Evolutionary conservation across 1,140 invertebrate species (phyloP), one percentile per base, ranked within the genome.

Genomic region (Drosophila ficusphila): DNA sequence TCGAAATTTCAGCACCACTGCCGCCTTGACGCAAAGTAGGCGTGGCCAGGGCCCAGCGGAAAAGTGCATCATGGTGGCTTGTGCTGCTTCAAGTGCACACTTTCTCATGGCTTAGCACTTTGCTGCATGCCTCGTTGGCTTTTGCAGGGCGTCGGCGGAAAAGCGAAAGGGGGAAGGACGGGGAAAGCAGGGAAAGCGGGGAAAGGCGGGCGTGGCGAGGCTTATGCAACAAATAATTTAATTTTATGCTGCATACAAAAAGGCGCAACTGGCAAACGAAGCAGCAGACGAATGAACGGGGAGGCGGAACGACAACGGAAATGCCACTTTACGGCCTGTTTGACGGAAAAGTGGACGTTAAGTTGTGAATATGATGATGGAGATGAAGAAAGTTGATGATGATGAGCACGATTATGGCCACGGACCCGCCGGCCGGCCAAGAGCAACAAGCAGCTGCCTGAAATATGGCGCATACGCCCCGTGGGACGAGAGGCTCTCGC

Each of bases 181-280:
- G 8, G 11, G 18, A 34, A 9, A 19, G 9, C 21, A 41, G n/a
- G 12, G 16, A 16, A 2, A 16, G 6, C 25, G 23, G 9, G 14
- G 38, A 23, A 14, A 44, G 46, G 11, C 12, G 57, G 54, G 49
- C 11, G 47, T 44, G 58, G 81, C 11, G 47, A 48, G 58, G 81
- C 81, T 86, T 86, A 88, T 86, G 81, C 81, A 81, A 86, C 82
- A 86, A 86, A 86, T 86, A 86, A 86, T 86, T 86, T 86, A 86
- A 86, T 86, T 86, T 86, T 77, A 86, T 88, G 81, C 82, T 71
- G 81, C 73, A 85, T 79, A 85, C 76, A 86, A 76, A 85, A 85
- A 76, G 81, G 57, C 61, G 48, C 78, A 76, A 53, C 41, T 44
- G 61, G 58, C 70, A 44, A 54, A 39, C 58, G 38, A 39, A 39